Evolutionary conservation across 2,113 vertebrate genomes (phyloP).

Genomic region (Protomyctophum bolini): DNA sequence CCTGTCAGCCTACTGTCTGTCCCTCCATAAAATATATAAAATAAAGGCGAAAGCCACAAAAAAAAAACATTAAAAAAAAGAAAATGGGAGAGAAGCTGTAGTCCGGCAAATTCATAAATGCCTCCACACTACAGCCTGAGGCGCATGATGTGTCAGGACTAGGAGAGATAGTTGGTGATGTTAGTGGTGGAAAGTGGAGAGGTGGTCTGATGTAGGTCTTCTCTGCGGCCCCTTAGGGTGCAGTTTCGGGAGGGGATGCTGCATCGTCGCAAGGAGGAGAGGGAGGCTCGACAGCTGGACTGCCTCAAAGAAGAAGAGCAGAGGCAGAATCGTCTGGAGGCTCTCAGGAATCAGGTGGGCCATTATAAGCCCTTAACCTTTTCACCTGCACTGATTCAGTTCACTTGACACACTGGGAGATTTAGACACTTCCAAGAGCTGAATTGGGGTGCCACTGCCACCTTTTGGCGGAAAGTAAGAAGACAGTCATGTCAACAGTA

Average conservation of each 20-base stretch:
- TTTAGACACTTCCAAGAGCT: background rate
- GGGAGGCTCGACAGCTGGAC: conserved; percentile 67
- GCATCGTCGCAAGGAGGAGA: conserved; percentile 71
- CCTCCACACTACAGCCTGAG: conserved; percentile 20
- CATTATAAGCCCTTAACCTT: conserved; percentile 38
- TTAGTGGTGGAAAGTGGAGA: conserved; percentile 32
- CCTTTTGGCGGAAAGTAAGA: conserved; percentile 50
- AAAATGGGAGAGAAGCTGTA: no score
- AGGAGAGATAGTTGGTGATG: conserved; percentile 32
- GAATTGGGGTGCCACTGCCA: conserved; percentile 60
- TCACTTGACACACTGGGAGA: conserved; percentile 19
- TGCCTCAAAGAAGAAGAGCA: conserved; percentile 72
- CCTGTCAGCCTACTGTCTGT: no score
- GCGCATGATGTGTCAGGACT: conserved; percentile 42
- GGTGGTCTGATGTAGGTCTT: conserved; percentile 18
- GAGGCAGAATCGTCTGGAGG: conserved; percentile 76
- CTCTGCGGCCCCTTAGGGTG: conserved; percentile 77
- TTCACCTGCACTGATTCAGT: conserved; percentile 24
- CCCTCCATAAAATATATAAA: no score
- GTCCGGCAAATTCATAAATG: conserved; percentile 51
- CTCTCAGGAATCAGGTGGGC: conserved; percentile 86
- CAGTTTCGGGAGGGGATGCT: conserved; percentile 79
- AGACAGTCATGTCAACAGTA: background rate
- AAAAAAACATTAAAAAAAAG: no score
- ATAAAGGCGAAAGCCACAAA: no score